Base-by-base conservation (phyloP, 2,888 invertebrate genomes). In the Nymphalis polychloros region DNA sequence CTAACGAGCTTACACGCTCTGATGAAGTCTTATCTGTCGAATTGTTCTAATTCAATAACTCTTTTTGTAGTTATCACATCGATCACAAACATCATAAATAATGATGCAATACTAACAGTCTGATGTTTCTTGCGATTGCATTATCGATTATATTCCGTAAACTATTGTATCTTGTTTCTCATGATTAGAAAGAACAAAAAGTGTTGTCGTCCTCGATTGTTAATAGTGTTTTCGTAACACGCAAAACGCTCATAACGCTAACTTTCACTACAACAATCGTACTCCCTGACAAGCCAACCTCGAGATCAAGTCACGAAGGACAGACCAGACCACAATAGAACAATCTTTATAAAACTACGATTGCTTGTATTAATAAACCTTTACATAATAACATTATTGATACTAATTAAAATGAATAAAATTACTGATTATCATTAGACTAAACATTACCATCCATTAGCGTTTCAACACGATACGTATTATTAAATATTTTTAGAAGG, bases 191-290 rank as follows among this genome's bases (percentile, higher is more conserved):
- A 46, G 65, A 64, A 69, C 67, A 72, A 76, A 76, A 75, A 73
- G 78, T 55, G 13, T 72, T 77, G 73, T 76, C 76, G 77, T 77
- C 72, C 76, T 72, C 71, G 72, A 78, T 77, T 73, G 72, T 73
- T 79, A 81, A 81, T 79, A 77, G 78, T 76, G 77, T 83, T 87
- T 84, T 85, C 83, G 87, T 85, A 88, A 86, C 89, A 89, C 85
- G 79, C 80, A 82, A 88, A 83, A 80, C 78, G 78, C 79, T 88
- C 84, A 85, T 85, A 85, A 84, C 79, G 79, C 79, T 76, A 78
- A 89, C 92, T 91, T 92, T 92, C 92, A 88, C 92, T 86, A 74
- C 82, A 84, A 90, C 88, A 90, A 91, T 88, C 78, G 86, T 71
- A 76, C 72, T 49, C 72, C 71, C 78, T 81, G 80, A 83, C 82